phyloP scores from a whole-genome alignment of 2,797 vertebrate species.

The Urosaurus nigricauda region DNA sequence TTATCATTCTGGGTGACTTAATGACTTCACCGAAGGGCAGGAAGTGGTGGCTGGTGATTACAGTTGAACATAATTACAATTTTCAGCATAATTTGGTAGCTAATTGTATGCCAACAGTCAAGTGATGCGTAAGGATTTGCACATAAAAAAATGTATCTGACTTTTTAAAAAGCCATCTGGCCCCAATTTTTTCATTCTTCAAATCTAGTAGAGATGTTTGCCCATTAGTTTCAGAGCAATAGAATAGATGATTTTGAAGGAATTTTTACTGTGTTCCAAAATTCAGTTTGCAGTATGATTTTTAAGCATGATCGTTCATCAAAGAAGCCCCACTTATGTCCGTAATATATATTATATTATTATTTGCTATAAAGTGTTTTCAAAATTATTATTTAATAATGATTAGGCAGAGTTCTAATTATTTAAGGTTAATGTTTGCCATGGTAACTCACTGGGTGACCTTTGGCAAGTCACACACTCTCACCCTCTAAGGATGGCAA shows the following conservation, averaged over 20 bases:
- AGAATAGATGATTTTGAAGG: not conserved
- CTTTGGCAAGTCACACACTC: too few species aligned
- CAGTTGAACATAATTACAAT: not conserved
- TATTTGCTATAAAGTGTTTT: not conserved
- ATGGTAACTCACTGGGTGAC: too few species aligned
- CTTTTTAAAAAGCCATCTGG: not conserved
- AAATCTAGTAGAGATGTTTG: not conserved
- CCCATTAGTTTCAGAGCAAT: not conserved
- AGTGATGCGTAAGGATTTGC: not conserved
- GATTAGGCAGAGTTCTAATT: not conserved
- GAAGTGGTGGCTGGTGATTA: slow-evolving; percentile 5
- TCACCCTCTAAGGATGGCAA: too few species aligned
- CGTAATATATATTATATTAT: too few species aligned
- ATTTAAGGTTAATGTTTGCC: not conserved
- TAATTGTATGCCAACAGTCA: slow-evolving; percentile 6
- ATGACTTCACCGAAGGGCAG: not conserved
- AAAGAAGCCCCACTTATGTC: not conserved
- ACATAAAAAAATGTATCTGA: not conserved
- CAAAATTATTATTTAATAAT: not conserved
- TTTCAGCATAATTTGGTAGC: slow-evolving; percentile 34
- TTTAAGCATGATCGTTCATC: not conserved
- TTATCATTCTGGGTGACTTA: not conserved
- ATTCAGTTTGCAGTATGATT: not conserved
- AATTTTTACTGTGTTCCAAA: not conserved
- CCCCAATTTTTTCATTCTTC: not conserved